Evolutionary conservation across 2,113 vertebrate species (phyloP), one percentile per base, ranked within the genome.

Genomic region (Charadrius vociferus): DNA sequence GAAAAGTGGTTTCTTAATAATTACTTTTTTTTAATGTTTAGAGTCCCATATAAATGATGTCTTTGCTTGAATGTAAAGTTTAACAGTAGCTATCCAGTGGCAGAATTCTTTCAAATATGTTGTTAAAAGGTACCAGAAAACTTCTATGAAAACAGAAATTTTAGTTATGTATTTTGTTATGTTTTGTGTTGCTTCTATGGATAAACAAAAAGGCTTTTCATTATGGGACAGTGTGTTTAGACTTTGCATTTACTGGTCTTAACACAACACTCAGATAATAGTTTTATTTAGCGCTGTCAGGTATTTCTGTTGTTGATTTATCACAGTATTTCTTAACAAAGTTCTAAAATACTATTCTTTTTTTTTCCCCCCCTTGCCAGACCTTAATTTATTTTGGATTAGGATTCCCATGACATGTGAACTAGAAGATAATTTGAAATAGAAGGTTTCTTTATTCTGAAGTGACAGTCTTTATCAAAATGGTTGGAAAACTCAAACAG

Each of bases 401-500:
- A 58, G 77, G 65, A n/a, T 97, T 91, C 97, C 92, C 92, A 95
- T 98, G 98, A 96, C 96, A 79, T 85, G 95, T 96, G 95, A 91
- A 80, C 92, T 87, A 90, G 97, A 88, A 97, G 94, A 70, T 19
- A 10, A 56, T 29, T 62, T 23, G 62, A 71, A 95, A 34, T 56
- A 93, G 90, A 82, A 89, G 68, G 29, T 65, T 41, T 78, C 30
- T 36, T 62, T 41, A 7, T 32, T 83, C 61, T 19, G 52, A 55
- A 86, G 87, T 29, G 72, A 58, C 80, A 29, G 27, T 23, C 52
- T 47, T 89, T 43, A 34, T 79, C 97, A 98, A 97, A 95, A 99
- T 99, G 99, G 98, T 99, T 15, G 99, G 99, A 23, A 99, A 99
- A 97, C 97, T 99, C 85, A 99, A 99, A 93, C 99, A 99, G 97